A percentile compares a stretch with the other conserved stretches of the same genome.
Conservation (phyloP, 2,113 vertebrate genomes). For the Heterotilapia buettikoferi region DNA sequence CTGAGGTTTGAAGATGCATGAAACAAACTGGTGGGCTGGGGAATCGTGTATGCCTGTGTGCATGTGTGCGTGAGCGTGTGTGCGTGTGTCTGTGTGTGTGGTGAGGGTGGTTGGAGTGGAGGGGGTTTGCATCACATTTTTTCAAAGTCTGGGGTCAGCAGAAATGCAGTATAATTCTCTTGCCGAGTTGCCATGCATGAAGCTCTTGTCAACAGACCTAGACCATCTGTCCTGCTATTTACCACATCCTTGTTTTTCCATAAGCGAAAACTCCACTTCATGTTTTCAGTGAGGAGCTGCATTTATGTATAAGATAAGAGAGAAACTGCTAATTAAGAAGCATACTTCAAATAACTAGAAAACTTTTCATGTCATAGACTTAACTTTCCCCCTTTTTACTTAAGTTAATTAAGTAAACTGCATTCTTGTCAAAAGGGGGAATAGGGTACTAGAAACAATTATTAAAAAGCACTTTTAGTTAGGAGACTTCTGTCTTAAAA, state of each 20-base stretch:
- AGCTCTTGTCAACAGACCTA: constrained; percentile 55
- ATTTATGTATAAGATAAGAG: constrained; percentile 57
- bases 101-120: not conserved
- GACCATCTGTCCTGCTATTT: constrained; percentile 68
- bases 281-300: constrained; percentile 32
- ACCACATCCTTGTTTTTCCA: constrained; percentile 40
- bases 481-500: not conserved
- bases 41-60: not conserved
- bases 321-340: constrained; percentile 38
- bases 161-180: constrained; percentile 27
- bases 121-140: constrained; percentile 49
- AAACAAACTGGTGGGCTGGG: constrained; percentile 44
- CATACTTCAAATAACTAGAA: constrained; percentile 28
- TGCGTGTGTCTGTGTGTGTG: not conserved
- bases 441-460: not conserved
- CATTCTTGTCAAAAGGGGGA: not conserved
- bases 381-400: constrained; percentile 8
- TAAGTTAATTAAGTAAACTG: constrained; percentile 2
- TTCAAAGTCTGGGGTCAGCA: constrained; percentile 61
- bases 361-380: constrained; percentile 7
- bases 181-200: constrained; percentile 43
- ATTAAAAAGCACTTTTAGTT: not conserved
- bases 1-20: constrained; percentile 64
- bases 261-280: constrained; percentile 22
- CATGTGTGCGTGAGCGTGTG: not conserved